Conservation (phyloP, 2,797 vertebrate species). For the Gymnoscopelus braueri region DNA sequence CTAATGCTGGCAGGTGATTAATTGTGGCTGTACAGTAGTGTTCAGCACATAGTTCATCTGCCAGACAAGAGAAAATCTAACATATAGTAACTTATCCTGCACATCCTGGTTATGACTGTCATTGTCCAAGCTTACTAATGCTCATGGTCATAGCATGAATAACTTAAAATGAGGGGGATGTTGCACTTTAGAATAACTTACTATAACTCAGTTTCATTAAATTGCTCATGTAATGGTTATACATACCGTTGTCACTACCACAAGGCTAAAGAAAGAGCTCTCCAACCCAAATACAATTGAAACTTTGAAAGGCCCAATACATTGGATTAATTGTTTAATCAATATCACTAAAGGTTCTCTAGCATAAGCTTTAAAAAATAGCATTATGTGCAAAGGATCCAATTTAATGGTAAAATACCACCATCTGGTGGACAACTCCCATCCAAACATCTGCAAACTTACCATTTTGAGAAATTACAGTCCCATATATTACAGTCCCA, state of each 20-base stretch:
- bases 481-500: too few relatives aligned
- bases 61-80: conserved; percentile 15
- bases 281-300: not conserved
- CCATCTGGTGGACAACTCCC: conserved; percentile 65
- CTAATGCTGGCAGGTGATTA: conserved; percentile 3
- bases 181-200: not conserved
- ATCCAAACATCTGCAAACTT: not conserved
- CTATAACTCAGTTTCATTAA: not conserved
- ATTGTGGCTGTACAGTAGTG: not conserved
- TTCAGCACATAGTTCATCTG: not conserved
- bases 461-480: too few relatives aligned
- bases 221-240: too few relatives aligned
- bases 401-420: conserved; percentile 56
- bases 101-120: too few relatives aligned
- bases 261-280: not conserved
- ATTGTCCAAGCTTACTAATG: too few relatives aligned
- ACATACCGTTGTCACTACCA: not conserved
- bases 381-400: not conserved
- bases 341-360: not conserved
- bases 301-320: not conserved
- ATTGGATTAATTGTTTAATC: not conserved
- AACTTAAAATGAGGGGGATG: conserved; percentile 1
- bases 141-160: conserved; percentile 1
- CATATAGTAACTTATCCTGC: conserved; percentile 17
- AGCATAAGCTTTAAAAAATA: not conserved